Evolutionary conservation across 2,113 vertebrate genomes (phyloP), one percentile per base, ranked within the genome.

Genomic region (Monarcha castaneiventris): DNA sequence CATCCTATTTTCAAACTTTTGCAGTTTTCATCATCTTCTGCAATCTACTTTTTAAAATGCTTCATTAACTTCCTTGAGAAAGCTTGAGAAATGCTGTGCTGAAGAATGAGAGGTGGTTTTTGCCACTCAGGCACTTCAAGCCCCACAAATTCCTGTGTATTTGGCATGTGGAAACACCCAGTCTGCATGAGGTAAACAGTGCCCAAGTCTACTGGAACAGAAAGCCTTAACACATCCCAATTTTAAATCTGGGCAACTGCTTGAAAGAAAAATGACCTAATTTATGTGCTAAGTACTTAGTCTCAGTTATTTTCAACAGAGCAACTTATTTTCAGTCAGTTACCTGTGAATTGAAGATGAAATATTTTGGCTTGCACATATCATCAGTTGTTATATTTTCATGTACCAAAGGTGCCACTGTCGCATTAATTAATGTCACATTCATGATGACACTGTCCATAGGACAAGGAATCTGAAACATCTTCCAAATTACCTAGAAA

Each of bases 401-500:
- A 43, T 49, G 5, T 48, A 85, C 13, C 2, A 87, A 30, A 19
- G 95, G 87, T 14, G 84, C 49, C 12, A 97, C 2, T 3, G 97
- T 98, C 46, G 3, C 16, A 64, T 99, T 99, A 43, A 98, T 0
- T 81, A 94, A 33, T 2, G 98, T 98, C 32, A 97, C 46, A 7
- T 98, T 98, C 54, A 97, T 1, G 37, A 92, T 23, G n/a, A 94
- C 84, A 44, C 64, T 17, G n/a, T 97, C 94, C 15, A 90, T 15
- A 59, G 98, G 98, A 95, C 99, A 99, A 22, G 98, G 87, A 71
- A 99, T 99, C 97, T 99, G 98, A 97, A 99, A 99, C 97, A 98
- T 99, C 98, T 99, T 99, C 97, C 98, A 99, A 69, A 99, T 99
- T 76, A 99, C 99, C 99, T 99, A 85, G 84, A 97, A 97, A 97